phyloP scores from a whole-genome alignment of 92 coral and sea anemone genomes.

The Actinernus sp. region DNA sequence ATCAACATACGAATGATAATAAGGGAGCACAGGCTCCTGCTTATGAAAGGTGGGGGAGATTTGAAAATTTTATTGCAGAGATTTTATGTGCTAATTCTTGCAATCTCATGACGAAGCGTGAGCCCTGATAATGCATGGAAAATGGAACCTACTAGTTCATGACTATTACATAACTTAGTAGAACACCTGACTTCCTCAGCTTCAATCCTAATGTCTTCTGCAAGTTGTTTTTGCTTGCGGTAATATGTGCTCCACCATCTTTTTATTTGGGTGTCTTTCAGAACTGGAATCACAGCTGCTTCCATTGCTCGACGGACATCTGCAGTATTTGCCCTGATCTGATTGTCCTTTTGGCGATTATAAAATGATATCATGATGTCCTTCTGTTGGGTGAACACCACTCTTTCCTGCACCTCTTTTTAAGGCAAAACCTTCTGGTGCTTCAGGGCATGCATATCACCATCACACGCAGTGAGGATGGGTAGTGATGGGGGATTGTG shows the following conservation, averaged over 20 bases:
- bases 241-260: constrained; percentile 63
- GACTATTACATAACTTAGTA: too few species aligned
- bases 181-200: too few species aligned
- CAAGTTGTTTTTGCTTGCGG: constrained; percentile 44
- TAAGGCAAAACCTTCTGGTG: constrained; percentile 23
- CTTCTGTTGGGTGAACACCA: constrained; percentile 22
- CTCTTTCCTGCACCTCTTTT: constrained; percentile 19
- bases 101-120: too few species aligned
- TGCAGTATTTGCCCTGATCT: constrained; percentile 41
- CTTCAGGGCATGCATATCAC: neutral
- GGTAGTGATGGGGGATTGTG: neutral
- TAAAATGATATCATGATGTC: constrained; percentile 25
- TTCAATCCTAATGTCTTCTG: constrained; percentile 20
- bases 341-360: constrained; percentile 18
- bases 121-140: too few species aligned
- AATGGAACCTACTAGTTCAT: too few species aligned
- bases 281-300: constrained; percentile 22
- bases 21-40: too few species aligned
- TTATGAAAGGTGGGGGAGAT: too few species aligned
- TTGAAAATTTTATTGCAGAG: too few species aligned
- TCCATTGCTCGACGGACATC: constrained; percentile 34
- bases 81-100: too few species aligned
- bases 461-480: neutral
- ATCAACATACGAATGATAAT: too few species aligned
- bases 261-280: constrained; percentile 56